Evolutionary conservation across 2,113 vertebrate genomes (phyloP).

Genomic region (Thamnophis sirtalis): DNA sequence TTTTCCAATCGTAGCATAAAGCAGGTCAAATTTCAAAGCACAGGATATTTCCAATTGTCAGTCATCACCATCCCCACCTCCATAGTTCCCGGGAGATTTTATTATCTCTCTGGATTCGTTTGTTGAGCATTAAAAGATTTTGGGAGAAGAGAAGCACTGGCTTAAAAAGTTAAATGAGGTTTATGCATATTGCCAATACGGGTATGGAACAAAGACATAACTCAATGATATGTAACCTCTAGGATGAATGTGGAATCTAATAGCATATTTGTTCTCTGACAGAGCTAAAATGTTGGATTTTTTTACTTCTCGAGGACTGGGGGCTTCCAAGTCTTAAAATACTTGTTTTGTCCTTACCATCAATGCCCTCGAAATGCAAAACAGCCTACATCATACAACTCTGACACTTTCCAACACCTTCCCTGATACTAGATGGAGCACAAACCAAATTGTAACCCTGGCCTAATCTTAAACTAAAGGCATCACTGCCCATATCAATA

Average conservation of each 20-base stretch:
- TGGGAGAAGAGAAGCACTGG: background rate
- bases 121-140: background rate
- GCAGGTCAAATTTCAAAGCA: background rate
- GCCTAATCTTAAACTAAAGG: background rate
- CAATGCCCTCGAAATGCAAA: background rate
- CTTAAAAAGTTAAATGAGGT: background rate
- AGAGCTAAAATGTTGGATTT: background rate
- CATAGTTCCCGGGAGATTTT: background rate
- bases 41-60: background rate
- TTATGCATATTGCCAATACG: constrained; percentile 24
- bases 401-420: background rate
- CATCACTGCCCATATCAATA: background rate
- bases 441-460: background rate
- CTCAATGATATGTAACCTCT: background rate
- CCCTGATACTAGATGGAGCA: background rate
- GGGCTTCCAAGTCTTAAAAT: background rate
- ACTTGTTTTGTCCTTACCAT: background rate
- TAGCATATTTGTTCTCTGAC: background rate
- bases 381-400: background rate
- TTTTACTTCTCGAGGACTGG: background rate
- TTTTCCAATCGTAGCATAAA: background rate
- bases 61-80: no score
- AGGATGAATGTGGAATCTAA: background rate
- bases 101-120: background rate
- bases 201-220: background rate